Evolutionary conservation across 2,888 invertebrate species (phyloP), one percentile per base, ranked within the genome.

Genomic region (Oligia fasciuncula): DNA sequence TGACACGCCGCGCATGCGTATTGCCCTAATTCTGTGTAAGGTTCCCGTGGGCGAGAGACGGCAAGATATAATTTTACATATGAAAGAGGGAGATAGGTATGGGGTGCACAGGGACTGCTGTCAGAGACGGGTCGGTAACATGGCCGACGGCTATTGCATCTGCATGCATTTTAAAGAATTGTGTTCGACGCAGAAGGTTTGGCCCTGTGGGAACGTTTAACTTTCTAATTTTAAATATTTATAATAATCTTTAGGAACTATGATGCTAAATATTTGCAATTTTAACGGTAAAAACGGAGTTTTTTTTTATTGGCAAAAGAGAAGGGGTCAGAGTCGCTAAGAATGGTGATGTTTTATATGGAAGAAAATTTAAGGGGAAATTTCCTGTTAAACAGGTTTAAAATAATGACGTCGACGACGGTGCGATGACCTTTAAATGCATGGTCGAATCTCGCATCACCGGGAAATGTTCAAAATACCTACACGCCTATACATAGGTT

Each of bases 1-100:
- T 97, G 97, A 96, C 94, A 93, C 91, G 91, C 89, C 91, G 93
- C 97, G 97, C 97, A 97, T 97, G 97, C 97, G 97, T 95, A 94
- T 94, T 94, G 95, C 92, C 95, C 95, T 94, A 96, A 95, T 96
- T 96, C 93, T 90, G 88, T 92, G 91, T 92, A 92, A 91, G 90
- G 91, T 90, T 92, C 92, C 89, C 88, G 90, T 84, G 79, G 86
- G 86, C 74, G 75, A 85, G 92, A 93, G 95, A 95, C 82, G 88
- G 89, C 73, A 46, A 81, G 84, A 94, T 91, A 79, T 83, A 83
- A 79, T 86, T 85, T 81, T 63, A 73, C 57, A 83, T 86, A 79
- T 49, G 93, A 79, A 83, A 40, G 90, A 95, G 73, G 86, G 93
- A 89, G 96, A 95, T 72, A 82, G 87, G 76, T 87, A 87, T 90